Evolutionary conservation across 2,113 vertebrate species (phyloP), one percentile per base, ranked within the genome.

Genomic region (Tonatia bakeri): DNA sequence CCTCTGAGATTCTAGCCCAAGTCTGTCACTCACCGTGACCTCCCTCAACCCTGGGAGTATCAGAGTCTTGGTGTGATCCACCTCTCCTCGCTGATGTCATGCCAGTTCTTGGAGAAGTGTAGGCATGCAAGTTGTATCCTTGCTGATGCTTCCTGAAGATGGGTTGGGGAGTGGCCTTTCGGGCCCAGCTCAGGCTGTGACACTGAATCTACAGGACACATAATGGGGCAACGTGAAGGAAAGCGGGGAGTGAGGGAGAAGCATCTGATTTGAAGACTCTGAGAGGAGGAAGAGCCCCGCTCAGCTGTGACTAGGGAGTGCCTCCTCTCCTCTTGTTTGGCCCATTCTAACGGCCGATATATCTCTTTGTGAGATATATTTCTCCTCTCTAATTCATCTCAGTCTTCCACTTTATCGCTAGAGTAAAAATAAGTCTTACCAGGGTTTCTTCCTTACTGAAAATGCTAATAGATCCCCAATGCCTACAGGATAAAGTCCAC

Each of bases 131-230:
- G 65, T 97, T 98, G 80, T 99, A 98, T 59, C 90, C 79, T 90
- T 99, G 97, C 97, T 99, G 99, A 94, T 97, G 90, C 33, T 54
- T 94, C 36, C 99, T 98, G 97, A 99, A 99, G 0, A 3, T 88
- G 0, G 98, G 98, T 50, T 56, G 19, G 93, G 98, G 50, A 85
- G 97, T 56, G 28, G 96, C 36, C 96, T 98, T 99, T 59, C 93
- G 97, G 0, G 98, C 97, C 99, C 99, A 99, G 77, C 98, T 98
- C 8, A 98, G 98, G 24, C 97, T 89, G 76, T 98, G 98, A 64
- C 99, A 99, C 67, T 99, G 97, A 50, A 99, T 95, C 99, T 99
- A 77, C 9, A 36, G 69, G 2, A 14, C 16, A 40, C 12, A 59
- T 7, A 67, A 5, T 0, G 10, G 26, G 38, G n/a, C 0, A 11